Evolutionary conservation across 2,797 vertebrate species (phyloP).

Genomic region (Amblyraja radiata): DNA sequence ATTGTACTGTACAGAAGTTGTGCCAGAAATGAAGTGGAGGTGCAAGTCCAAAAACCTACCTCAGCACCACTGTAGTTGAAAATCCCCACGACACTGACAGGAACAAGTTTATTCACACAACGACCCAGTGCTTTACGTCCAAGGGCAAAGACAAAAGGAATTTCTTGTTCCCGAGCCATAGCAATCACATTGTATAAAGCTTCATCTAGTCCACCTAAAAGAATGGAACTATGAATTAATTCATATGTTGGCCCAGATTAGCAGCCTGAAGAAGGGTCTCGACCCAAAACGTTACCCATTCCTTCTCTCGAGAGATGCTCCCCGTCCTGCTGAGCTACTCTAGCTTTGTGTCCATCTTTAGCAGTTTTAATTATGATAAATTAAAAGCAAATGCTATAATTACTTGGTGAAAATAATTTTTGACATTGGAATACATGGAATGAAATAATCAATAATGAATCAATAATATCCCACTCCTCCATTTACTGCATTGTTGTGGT

Average conservation of each 20-base stretch:
- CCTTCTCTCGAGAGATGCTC: too few species aligned
- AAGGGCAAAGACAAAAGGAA: slow-evolving; percentile 93
- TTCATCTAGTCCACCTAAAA: slow-evolving; percentile 88
- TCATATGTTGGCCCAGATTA: slow-evolving; percentile 9
- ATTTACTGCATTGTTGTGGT: too few species aligned
- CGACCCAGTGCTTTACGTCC: slow-evolving; percentile 92
- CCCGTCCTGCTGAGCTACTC: too few species aligned
- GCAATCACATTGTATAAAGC: slow-evolving; percentile 94
- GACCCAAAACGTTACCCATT: too few species aligned
- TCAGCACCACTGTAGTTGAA: slow-evolving; percentile 94
- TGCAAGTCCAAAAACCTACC: slow-evolving; percentile 56
- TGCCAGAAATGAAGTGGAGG: neutral
- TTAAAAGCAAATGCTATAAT: neutral
- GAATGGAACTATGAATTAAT: slow-evolving; percentile 41
- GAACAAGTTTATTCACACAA: slow-evolving; percentile 95
- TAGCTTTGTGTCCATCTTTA: too few species aligned
- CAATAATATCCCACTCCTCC: too few species aligned
- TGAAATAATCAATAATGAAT: too few species aligned
- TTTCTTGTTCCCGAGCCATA: slow-evolving; percentile 95
- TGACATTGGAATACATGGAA: neutral
- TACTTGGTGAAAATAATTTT: neutral
- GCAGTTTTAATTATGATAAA: too few species aligned
- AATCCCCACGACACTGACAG: slow-evolving; percentile 95
- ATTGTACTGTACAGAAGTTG: neutral
- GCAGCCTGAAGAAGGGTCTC: too few species aligned